Base-by-base conservation (phyloP, 2,113 vertebrate species). In the Xenopus laevis region DNA sequence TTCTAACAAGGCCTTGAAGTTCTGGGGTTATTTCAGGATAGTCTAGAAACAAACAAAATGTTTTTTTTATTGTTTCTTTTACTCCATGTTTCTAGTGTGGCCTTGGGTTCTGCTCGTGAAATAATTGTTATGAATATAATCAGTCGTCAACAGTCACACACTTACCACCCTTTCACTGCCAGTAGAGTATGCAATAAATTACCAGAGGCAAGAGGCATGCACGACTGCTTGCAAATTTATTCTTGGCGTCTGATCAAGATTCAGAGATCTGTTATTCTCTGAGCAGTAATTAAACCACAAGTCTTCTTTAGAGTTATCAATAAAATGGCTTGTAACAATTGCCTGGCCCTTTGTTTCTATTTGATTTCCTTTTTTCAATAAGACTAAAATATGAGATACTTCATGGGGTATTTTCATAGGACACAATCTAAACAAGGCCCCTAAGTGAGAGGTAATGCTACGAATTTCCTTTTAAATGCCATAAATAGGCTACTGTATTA, bases 221-320 rank as follows among this genome's bases (percentile, higher is more conserved):
- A 50, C 44, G 55, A 27, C 52, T 57, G 23, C 47, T 70, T 66
- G 59, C 74, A 63, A 46, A 45, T 77, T 15, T 64, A 57, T 16
- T 57, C 23, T 63, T 69, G 47, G 66, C 74, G 45, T 55, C n/a
- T 62, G 61, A 77, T 55, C 47, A 18, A 64, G 74, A 77, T 77
- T 77, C 30, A 27, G 47, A 57, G 58, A 77, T 70, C 64, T 57
- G 59, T 53, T 70, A 57, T 50, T 70, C 74, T 70, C 18, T 63
- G 53, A 64, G 59, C 66, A 70, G 74, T 77, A 63, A 70, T 70
- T 68, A 70, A 70, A 77, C 27, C 60, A 64, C 47, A 47, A 70
- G 52, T 67, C 59, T 55, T 75, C 17, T 50, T 18, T 64, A 57
- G 20, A 13, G 27, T 44, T 70, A 70, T 27, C 60, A 77, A 68